A percentile compares a stretch with the other conserved stretches of the same genome.
These are phyloP conservation scores for Phrynosoma blainvillii DNA, from an alignment of 2,113 vertebrate genomes.

Conservation along the genomic window DNA sequence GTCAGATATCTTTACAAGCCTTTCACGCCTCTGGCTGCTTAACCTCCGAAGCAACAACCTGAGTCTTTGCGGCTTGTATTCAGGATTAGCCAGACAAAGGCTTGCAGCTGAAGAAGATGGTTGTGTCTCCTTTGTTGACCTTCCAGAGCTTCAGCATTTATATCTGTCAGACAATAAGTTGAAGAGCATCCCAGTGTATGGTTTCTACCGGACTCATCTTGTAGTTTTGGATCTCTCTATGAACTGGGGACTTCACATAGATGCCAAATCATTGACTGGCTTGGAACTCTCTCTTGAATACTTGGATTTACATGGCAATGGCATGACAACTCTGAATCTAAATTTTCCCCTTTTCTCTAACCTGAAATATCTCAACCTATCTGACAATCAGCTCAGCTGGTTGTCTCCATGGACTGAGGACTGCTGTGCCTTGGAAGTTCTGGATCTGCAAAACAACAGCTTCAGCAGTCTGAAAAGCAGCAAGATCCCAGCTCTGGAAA, in stretches of 20 bases:
- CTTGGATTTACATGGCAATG: slow-evolving; percentile 84
- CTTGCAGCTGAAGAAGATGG: slow-evolving; percentile 39
- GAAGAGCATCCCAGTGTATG: slow-evolving; percentile 68
- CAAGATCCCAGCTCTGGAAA: slow-evolving; percentile 82
- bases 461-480: slow-evolving; percentile 82
- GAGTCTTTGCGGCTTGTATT: slow-evolving; percentile 69
- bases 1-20: slow-evolving; percentile 77
- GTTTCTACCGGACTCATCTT: slow-evolving; percentile 82
- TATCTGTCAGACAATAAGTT: slow-evolving; percentile 85
- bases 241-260: slow-evolving; percentile 84
- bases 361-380: slow-evolving; percentile 87
- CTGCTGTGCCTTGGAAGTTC: slow-evolving; percentile 81
- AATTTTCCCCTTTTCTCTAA: slow-evolving; percentile 83
- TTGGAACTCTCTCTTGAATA: slow-evolving; percentile 86
- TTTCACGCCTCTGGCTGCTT: slow-evolving; percentile 80
- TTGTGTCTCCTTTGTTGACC: slow-evolving; percentile 81
- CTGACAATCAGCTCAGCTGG: slow-evolving; percentile 84
- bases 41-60: slow-evolving; percentile 85
- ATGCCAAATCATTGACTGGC: slow-evolving; percentile 78
- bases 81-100: slow-evolving; percentile 52
- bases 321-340: slow-evolving; percentile 76
- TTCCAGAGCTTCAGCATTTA: slow-evolving; percentile 77
- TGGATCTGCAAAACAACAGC: slow-evolving; percentile 92
- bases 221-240: slow-evolving; percentile 84
- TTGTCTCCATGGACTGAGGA: slow-evolving; percentile 80